Conservation (phyloP, 92 coral and sea anemone species). For the Epizoanthus rinbou region DNA sequence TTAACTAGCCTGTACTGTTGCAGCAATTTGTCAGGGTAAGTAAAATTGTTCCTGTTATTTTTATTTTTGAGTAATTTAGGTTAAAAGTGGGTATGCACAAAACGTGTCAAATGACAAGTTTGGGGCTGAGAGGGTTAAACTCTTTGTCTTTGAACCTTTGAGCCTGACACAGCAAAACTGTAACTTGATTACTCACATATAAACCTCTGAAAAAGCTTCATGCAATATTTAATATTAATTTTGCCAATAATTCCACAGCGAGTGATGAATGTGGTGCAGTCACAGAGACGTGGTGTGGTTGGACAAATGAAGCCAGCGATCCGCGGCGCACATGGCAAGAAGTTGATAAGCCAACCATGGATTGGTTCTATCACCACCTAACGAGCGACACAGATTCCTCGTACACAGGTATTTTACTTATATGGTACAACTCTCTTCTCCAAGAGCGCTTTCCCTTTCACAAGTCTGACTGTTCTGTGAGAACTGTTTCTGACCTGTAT, state of each 20-base stretch:
- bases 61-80: no score
- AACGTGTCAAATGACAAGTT: no score
- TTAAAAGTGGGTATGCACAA: no score
- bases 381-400: not conserved
- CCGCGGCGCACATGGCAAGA: not conserved
- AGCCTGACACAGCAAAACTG: no score
- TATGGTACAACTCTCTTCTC: not conserved
- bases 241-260: not conserved
- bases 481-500: not conserved
- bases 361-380: not conserved
- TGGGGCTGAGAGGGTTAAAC: no score
- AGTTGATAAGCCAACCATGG: constrained; percentile 3
- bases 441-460: no score
- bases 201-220: no score
- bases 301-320: not conserved
- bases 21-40: no score
- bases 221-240: not conserved
- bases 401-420: not conserved
- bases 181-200: no score
- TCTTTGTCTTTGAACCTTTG: no score
- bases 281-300: constrained; percentile 25
- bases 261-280: constrained; percentile 26
- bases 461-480: not conserved
- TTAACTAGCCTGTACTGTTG: no score
- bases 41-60: no score